A percentile compares a stretch with the other conserved stretches of the same genome.
phyloP scores from a whole-genome alignment of 2,888 invertebrate genomes.

The Elegia similella region DNA sequence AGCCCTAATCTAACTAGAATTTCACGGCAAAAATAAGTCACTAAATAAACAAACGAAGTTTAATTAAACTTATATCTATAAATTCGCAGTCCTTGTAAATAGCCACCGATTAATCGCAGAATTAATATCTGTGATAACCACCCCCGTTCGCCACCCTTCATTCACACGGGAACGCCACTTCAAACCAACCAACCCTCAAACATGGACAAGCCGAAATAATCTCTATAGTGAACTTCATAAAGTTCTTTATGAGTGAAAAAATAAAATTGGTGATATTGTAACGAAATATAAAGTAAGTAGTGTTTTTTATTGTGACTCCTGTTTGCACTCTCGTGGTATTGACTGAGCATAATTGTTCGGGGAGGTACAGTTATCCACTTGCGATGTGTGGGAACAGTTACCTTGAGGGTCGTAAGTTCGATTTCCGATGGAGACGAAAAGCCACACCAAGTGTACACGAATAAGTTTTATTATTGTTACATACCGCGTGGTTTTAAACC shows the following conservation, averaged over 20 bases:
- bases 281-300: conserved; percentile 41
- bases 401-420: conserved; percentile 20
- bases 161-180: conserved; percentile 62
- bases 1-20: no score
- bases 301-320: conserved; percentile 43
- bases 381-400: conserved; percentile 18
- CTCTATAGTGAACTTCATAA: not conserved
- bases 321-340: conserved; percentile 39
- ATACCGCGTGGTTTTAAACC: no score
- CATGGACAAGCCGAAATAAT: conserved; percentile 23
- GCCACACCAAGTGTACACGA: no score
- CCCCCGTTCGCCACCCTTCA: conserved; percentile 33
- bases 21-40: not conserved
- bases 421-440: not conserved
- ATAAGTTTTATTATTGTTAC: no score
- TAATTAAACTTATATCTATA: conserved; percentile 7
- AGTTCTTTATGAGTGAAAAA: conserved; percentile 19
- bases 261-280: conserved; percentile 22
- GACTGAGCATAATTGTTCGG: conserved; percentile 22
- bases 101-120: conserved; percentile 18
- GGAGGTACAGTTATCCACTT: conserved; percentile 14
- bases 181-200: conserved; percentile 18
- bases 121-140: conserved; percentile 13
- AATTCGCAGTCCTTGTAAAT: conserved; percentile 6
- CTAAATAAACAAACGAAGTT: conserved; percentile 12